Evolutionary conservation across 1,140 invertebrate species (phyloP).

Genomic region (Bombyx mandarina): DNA sequence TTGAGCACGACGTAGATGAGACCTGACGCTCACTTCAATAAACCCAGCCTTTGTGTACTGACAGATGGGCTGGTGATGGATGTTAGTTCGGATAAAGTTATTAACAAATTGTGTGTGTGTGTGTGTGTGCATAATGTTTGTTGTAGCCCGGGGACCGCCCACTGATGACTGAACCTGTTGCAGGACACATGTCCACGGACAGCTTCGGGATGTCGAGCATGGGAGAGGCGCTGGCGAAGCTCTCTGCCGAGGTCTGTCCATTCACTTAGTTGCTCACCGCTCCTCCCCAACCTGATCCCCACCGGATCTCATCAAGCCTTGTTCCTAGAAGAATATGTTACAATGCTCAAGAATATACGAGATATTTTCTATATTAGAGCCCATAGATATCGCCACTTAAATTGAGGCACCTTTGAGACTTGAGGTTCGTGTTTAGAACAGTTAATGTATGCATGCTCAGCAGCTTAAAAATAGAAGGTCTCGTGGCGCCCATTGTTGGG

Average conservation of each 20-base stretch:
- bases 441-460: no score
- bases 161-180: background rate
- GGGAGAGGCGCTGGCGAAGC: conserved; percentile 45
- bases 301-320: background rate
- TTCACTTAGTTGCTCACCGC: background rate
- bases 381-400: background rate
- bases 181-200: conserved; percentile 63
- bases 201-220: conserved; percentile 66
- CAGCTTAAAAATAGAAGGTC: no score
- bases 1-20: no score
- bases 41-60: no score
- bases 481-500: no score
- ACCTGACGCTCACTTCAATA: no score
- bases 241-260: conserved; percentile 39
- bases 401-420: background rate
- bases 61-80: no score
- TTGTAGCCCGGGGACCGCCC: no score
- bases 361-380: background rate
- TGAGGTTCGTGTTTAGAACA: no score
- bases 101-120: no score
- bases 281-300: background rate
- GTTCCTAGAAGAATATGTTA: background rate
- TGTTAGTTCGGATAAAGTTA: no score
- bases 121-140: background rate
- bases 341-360: background rate